These are phyloP conservation scores for Brachionus asplanchnoidis DNA, from an alignment of 1,140 invertebrate genomes.

Conservation along the genomic window DNA sequence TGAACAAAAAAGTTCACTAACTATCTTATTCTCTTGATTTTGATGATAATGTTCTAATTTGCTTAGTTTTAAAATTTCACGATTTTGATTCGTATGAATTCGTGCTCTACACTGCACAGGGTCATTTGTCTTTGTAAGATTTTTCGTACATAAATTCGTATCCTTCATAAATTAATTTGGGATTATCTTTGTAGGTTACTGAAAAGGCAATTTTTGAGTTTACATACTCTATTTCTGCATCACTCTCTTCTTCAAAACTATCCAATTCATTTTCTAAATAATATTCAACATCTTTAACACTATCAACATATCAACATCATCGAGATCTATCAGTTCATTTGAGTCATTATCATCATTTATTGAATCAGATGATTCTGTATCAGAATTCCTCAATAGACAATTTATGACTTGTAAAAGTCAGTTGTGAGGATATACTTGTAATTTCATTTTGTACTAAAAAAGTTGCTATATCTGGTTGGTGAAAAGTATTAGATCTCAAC, in stretches of 20 bases:
- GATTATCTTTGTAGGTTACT: too few relatives aligned
- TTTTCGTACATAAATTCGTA: too few relatives aligned
- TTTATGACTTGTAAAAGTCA: not conserved
- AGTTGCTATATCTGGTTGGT: not conserved
- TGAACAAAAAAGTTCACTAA: too few relatives aligned
- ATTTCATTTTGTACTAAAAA: not conserved
- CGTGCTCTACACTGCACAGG: not conserved
- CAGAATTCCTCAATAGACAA: not conserved
- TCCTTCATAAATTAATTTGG: too few relatives aligned
- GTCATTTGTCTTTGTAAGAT: too few relatives aligned
- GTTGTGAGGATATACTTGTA: too few relatives aligned
- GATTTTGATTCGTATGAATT: slow-evolving; percentile 5
- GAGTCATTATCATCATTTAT: not conserved
- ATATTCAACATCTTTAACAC: not conserved
- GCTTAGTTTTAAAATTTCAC: not conserved
- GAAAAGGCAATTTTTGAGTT: too few relatives aligned
- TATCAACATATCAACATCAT: not conserved
- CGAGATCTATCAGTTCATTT: not conserved
- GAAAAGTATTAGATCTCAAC: not conserved
- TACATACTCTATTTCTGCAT: not conserved
- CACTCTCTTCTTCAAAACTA: slow-evolving; percentile 1
- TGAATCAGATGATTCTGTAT: not conserved
- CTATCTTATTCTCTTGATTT: too few relatives aligned
- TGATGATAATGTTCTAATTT: not conserved
- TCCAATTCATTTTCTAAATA: slow-evolving; percentile 9